Percentiles rank a stretch among this genome's conserved stretches.
phyloP scores from a whole-genome alignment of 53 echinoderm and acorn worm genomes.

The Holothuria scabra region DNA sequence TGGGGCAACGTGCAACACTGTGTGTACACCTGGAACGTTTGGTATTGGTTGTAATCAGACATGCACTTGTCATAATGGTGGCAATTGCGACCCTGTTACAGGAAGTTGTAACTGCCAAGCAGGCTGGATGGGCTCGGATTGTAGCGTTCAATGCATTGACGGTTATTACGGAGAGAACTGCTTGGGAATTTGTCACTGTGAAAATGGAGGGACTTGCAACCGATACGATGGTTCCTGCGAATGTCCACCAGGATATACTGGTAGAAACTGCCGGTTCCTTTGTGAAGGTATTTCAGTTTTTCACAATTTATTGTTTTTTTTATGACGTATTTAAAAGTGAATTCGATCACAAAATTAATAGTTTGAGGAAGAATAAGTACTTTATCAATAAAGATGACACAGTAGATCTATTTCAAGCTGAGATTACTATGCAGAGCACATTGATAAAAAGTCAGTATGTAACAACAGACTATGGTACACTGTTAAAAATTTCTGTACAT shows the following conservation, averaged over 20 bases:
- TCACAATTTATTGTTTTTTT: background rate
- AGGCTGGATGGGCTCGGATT: conserved; percentile 73
- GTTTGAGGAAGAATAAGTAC: too few relatives aligned
- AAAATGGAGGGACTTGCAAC: conserved; percentile 71
- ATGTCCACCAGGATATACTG: conserved; percentile 70
- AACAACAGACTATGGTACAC: too few relatives aligned
- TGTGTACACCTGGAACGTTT: conserved; percentile 49
- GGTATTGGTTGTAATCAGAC: conserved; percentile 57
- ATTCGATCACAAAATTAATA: too few relatives aligned
- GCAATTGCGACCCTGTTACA: conserved; percentile 46
- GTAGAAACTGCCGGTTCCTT: conserved; percentile 51
- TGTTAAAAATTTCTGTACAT: too few relatives aligned
- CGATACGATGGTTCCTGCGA: conserved; percentile 66
- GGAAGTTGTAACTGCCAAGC: conserved; percentile 72
- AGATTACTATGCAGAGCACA: too few relatives aligned
- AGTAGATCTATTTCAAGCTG: too few relatives aligned
- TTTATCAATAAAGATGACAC: too few relatives aligned
- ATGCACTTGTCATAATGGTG: conserved; percentile 67
- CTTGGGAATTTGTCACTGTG: conserved; percentile 61
- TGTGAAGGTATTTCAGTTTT: conserved; percentile 58
- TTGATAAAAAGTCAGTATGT: too few relatives aligned
- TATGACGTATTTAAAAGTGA: background rate
- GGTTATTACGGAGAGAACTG: conserved; percentile 71
- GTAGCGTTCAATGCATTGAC: conserved; percentile 55
- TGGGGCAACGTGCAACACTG: conserved; percentile 43